Evolutionary conservation across 2,797 vertebrate genomes (phyloP), one percentile per base, ranked within the genome.

Genomic region (Lepidocolaptes lacrymiger): DNA sequence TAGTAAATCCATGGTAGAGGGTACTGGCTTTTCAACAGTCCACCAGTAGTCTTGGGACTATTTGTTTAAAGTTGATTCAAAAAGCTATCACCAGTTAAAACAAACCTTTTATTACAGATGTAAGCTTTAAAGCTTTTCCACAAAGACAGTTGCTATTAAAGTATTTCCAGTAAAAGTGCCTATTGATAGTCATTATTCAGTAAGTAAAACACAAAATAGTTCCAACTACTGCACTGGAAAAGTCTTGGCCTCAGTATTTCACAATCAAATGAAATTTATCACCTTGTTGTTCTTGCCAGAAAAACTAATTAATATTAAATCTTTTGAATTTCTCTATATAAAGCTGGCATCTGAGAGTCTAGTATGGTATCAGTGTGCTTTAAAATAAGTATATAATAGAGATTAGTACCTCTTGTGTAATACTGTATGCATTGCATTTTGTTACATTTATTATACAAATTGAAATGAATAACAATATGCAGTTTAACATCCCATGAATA

Each of bases 401-500:
- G 91, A 95, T 97, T 95, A 96, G 88, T 95, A 84, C 88, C 94
- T 96, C 96, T 97, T 95, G 94, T 97, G 94, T 97, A 95, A 97
- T 95, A 96, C 69, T 92, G 87, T 96, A 97, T 95, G 95, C 94
- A 96, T 49, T 96, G 93, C 93, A 97, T 98, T 97, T 97, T 97
- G 94, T 97, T 97, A 95, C 94, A 97, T 96, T 97, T 97, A 97
- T 98, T 97, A 97, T 96, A 98, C 97, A 98, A 98, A 98, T 96
- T 97, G 97, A 97, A 98, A 96, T 97, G 97, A 98, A 98, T 98
- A 98, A 98, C 97, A 97, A 98, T 97, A 96, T 96, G 89, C 95
- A 96, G 79, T 97, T 98, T 98, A 97, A 97, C 96, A 98, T 97
- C 23, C 97, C 66, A 97, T 97, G 95, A 98, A 98, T 98, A 97